Base-by-base conservation (phyloP, 2,113 vertebrate genomes). In the Felis catus region DNA sequence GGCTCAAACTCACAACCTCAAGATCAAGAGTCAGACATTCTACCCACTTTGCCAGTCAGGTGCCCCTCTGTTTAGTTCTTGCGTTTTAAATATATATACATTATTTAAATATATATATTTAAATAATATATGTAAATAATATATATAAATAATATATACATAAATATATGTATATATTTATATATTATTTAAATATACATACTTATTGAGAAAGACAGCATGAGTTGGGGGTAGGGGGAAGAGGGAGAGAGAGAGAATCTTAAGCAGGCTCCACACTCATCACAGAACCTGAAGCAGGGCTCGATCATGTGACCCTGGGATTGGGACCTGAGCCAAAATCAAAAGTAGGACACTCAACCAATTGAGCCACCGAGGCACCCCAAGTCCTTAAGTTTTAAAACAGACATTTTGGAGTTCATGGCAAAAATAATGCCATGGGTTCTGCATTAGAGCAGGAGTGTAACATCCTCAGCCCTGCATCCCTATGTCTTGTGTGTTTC, bases 401-500 rank as follows among this genome's bases (percentile, higher is more conserved):
- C 7, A 87, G 76, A 61, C 18, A 70, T 94, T 91, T 94, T 79
- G 31, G 89, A 79, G 55, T 45, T 48, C 11, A 51, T 61, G 15
- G 51, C 61, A 74, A 83, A 73, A 91, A 83, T 15, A 68, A 18
- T 48, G 84, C 41, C n/a, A 70, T 55, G 21, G 29, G 14, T 61
- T 89, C 97, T 89, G 84, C 97, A 80, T 87, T 65, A 58, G 98
- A 98, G 98, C 79, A 78, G 94, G 95, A 68, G 89, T 91, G 83
- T 48, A 53, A 51, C 94, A 89, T 76, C 97, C 97, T 94, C 95
- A 11, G 79, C 83, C 85, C 89, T 19, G 58, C 4, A 1, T 83
- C 84, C 97, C 89, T 93, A 11, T 96, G 79, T 98, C 97, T 97
- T 87, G 61, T 98, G 58, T 98, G 94, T 98, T 48, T 98, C 97